Evolutionary conservation across 2,888 invertebrate species (phyloP).

Genomic region (Pycnomerus fuliginosus): DNA sequence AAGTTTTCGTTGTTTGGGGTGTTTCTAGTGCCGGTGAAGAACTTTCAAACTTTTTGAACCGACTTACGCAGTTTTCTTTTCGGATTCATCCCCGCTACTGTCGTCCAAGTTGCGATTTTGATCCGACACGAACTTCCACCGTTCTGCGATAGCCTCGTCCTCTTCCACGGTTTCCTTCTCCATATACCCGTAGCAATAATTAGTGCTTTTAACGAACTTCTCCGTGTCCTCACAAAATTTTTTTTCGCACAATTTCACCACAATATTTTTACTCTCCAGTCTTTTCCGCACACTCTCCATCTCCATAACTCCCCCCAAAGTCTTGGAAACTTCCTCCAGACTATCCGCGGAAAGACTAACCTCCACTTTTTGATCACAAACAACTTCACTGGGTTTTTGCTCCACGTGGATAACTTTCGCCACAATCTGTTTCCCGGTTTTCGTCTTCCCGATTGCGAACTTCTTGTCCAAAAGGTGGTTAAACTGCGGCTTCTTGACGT

Average conservation of each 20-base stretch:
- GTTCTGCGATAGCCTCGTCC: constrained; percentile 19
- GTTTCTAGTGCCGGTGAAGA: too few relatives aligned
- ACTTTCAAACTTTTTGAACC: too few relatives aligned
- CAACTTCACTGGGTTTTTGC: constrained; percentile 18
- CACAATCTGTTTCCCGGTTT: constrained; percentile 35
- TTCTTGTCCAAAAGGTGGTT: constrained; percentile 37
- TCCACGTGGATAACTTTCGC: constrained; percentile 38
- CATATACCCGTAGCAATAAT: constrained; percentile 40
- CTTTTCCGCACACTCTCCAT: constrained; percentile 43
- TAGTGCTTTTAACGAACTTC: constrained; percentile 28
- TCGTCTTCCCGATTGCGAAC: constrained; percentile 36
- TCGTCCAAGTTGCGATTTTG: constrained; percentile 18
- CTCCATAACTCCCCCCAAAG: constrained; percentile 42
- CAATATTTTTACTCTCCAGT: constrained; percentile 31
- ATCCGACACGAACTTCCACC: constrained; percentile 35
- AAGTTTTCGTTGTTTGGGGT: too few relatives aligned
- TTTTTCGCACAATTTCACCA: constrained; percentile 34
- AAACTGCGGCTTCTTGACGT: constrained; percentile 13
- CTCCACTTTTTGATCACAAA: too few relatives aligned
- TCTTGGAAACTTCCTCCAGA: constrained; percentile 38
- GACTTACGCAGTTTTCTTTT: constrained; percentile 23
- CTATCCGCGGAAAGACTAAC: constrained; percentile 34
- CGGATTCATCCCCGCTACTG: constrained; percentile 8
- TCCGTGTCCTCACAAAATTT: constrained; percentile 11
- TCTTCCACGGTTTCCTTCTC: constrained; percentile 19